Conservation (phyloP, 2,888 invertebrate species). For the Mayetiola destructor region DNA sequence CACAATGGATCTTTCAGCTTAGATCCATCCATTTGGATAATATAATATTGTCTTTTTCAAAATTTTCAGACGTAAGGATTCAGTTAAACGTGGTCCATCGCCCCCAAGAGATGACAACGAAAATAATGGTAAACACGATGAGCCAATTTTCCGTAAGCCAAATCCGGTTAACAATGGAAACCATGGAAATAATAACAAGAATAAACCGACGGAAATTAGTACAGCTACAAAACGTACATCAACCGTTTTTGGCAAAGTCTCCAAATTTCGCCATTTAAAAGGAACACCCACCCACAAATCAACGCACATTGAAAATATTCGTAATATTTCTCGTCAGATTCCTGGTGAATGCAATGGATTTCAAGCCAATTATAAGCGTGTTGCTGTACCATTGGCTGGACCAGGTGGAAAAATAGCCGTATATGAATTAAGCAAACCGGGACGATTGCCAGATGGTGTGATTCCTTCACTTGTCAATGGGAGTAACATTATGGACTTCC, state of each 20-base stretch:
- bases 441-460: conserved; percentile 63
- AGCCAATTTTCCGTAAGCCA: conserved; percentile 19
- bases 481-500: conserved; percentile 78
- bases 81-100: conserved; percentile 14
- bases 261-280: conserved; percentile 85
- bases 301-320: conserved; percentile 79
- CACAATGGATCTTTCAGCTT: not conserved
- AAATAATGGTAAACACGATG: not conserved
- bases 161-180: conserved; percentile 15
- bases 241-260: conserved; percentile 74
- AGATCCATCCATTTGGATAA: too few species aligned
- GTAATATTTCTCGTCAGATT: conserved; percentile 78
- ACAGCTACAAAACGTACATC: conserved; percentile 69
- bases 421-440: conserved; percentile 63
- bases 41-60: too few species aligned
- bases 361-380: conserved; percentile 72
- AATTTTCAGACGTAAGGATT: conserved; percentile 16
- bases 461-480: conserved; percentile 82
- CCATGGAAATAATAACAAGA: conserved; percentile 2
- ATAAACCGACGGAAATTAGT: conserved; percentile 38
- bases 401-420: conserved; percentile 83
- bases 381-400: conserved; percentile 80
- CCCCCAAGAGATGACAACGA: conserved; percentile 19
- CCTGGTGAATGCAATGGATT: conserved; percentile 92
- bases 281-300: conserved; percentile 83